A percentile compares a stretch with the other conserved stretches of the same genome.
These are phyloP conservation scores for Pseudomyrmex gracilis DNA, from an alignment of 1,140 invertebrate genomes.

Conservation along the genomic window DNA sequence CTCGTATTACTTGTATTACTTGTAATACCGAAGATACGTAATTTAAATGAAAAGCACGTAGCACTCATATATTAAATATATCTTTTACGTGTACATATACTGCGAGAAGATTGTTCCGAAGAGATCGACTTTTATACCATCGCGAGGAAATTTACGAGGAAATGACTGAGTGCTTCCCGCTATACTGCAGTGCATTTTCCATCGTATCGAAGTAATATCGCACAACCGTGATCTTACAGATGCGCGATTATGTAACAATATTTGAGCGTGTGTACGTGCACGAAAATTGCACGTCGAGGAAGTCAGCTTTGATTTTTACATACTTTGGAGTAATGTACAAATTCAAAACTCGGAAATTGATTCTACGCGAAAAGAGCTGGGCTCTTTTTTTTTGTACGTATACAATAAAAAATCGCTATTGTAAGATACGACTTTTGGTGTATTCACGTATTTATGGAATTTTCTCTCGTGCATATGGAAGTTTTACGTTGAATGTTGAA, in stretches of 20 bases:
- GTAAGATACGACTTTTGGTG: conserved; percentile 17
- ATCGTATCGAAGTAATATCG: conserved; percentile 53
- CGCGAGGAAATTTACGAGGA: conserved; percentile 27
- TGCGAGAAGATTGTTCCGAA: conserved; percentile 9
- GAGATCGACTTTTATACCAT: conserved; percentile 47
- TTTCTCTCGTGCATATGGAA: neutral
- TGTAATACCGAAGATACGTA: neutral
- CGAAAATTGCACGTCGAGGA: conserved; percentile 32
- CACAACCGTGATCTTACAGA: conserved; percentile 45
- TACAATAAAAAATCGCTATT: conserved; percentile 32
- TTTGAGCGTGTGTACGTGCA: conserved; percentile 40
- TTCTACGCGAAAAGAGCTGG: conserved; percentile 8
- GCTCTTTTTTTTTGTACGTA: conserved; percentile 3
- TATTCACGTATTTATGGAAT: no score
- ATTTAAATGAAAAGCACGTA: conserved; percentile 8
- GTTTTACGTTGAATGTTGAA: neutral
- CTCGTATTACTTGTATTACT: neutral
- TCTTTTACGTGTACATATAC: neutral
- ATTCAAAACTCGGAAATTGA: conserved; percentile 43
- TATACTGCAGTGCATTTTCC: conserved; percentile 49
- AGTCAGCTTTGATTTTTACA: conserved; percentile 46
- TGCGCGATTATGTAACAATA: conserved; percentile 55
- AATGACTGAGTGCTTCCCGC: conserved; percentile 53
- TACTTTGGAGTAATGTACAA: conserved; percentile 37
- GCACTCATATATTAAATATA: conserved; percentile 10